Evolutionary conservation across 2,113 vertebrate species (phyloP).

Genomic region (Egretta garzetta): DNA sequence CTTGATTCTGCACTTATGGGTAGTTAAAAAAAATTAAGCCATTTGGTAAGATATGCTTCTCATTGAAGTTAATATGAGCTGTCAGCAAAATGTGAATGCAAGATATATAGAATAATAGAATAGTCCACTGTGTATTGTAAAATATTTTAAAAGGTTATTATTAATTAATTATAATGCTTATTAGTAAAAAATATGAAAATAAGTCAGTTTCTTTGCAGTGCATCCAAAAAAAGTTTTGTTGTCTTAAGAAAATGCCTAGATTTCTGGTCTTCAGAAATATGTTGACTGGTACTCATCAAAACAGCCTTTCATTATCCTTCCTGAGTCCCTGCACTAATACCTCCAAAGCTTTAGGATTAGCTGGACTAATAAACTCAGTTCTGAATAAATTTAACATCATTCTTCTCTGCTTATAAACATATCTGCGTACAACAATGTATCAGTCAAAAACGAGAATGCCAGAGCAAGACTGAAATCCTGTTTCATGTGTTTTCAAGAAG

Average conservation of each 20-base stretch:
- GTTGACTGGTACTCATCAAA: not conserved
- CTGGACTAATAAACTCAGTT: conserved; percentile 1
- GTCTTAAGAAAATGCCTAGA: not conserved
- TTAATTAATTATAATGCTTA: not conserved
- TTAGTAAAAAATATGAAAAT: not conserved
- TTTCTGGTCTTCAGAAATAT: not conserved
- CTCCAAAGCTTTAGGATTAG: conserved; percentile 20
- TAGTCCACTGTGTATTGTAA: not conserved
- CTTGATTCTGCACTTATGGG: not conserved
- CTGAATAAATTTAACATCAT: not conserved
- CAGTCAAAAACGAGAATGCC: conserved; percentile 24
- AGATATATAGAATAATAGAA: not conserved
- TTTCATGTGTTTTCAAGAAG: conserved; percentile 18
- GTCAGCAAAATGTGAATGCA: not conserved
- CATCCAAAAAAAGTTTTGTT: too few species aligned
- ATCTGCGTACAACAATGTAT: not conserved
- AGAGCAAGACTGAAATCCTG: not conserved
- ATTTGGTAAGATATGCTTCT: not conserved
- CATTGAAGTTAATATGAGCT: not conserved
- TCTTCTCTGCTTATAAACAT: not conserved
- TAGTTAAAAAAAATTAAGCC: not conserved
- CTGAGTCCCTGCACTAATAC: conserved; percentile 13
- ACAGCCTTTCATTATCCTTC: conserved; percentile 1
- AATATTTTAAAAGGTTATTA: not conserved
- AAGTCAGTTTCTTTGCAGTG: not conserved